These are phyloP conservation scores for Ctenodactylus gundi DNA, from an alignment of 2,113 vertebrate genomes.

Conservation along the genomic window DNA sequence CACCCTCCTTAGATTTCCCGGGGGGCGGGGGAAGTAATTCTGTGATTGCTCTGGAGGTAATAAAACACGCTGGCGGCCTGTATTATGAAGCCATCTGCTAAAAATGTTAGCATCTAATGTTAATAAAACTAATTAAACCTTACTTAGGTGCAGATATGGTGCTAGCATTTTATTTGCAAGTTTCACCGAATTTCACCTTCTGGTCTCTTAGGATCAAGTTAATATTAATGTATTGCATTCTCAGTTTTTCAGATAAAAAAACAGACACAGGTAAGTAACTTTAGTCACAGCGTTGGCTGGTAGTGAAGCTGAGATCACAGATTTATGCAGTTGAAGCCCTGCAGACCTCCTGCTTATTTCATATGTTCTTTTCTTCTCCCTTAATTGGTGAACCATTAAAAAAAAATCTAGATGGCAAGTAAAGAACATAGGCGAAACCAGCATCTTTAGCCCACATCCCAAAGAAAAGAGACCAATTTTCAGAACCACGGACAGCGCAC, in stretches of 20 bases:
- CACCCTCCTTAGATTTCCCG: background rate
- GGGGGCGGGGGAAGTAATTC: background rate
- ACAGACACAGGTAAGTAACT: background rate
- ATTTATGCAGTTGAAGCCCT: background rate
- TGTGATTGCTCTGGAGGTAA: background rate
- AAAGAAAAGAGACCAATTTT: background rate
- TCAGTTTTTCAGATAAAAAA: slow-evolving; percentile 18
- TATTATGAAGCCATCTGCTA: slow-evolving; percentile 3
- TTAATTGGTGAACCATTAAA: background rate
- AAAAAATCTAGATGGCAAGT: background rate
- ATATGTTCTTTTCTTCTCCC: background rate
- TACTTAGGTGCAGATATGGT: background rate
- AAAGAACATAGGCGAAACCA: background rate
- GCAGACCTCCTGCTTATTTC: background rate
- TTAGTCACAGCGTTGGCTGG: background rate
- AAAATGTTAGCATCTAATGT: background rate
- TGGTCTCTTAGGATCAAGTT: background rate
- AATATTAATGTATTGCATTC: background rate
- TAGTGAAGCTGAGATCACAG: background rate
- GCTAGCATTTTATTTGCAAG: background rate
- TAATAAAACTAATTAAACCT: background rate
- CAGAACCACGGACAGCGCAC: slow-evolving; percentile 71
- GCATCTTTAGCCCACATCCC: background rate
- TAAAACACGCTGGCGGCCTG: background rate
- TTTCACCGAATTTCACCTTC: background rate